A percentile compares a stretch with the other conserved stretches of the same genome.
Evolutionary conservation across 2,888 invertebrate genomes (phyloP).

Genomic region (Rhagium mordax): DNA sequence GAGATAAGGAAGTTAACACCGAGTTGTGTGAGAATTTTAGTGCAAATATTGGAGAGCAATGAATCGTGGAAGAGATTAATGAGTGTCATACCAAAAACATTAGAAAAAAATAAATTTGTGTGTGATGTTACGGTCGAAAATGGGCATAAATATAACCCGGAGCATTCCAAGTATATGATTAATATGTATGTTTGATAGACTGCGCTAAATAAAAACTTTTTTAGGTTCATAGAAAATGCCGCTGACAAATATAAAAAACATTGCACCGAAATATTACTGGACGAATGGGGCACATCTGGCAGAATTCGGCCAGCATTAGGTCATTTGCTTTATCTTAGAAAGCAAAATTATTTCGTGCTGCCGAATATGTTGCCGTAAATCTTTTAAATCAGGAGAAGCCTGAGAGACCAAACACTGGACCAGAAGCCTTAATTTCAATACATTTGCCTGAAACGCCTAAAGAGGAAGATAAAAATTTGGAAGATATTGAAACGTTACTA

Average conservation of each 20-base stretch:
- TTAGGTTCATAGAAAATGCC: constrained; percentile 79
- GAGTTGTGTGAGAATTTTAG: constrained; percentile 74
- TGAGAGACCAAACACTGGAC: constrained; percentile 77
- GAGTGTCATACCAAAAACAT: constrained; percentile 78
- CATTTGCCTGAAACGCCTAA: constrained; percentile 26
- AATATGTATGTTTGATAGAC: constrained; percentile 5
- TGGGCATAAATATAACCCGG: constrained; percentile 75
- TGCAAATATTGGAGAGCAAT: constrained; percentile 78
- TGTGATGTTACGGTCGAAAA: constrained; percentile 62
- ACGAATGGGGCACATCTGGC: constrained; percentile 91
- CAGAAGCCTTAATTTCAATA: constrained; percentile 72
- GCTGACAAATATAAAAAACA: constrained; percentile 71
- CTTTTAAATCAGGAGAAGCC: constrained; percentile 75
- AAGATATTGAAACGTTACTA: constrained; percentile 59
- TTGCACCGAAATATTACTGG: constrained; percentile 84
- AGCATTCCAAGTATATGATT: constrained; percentile 76
- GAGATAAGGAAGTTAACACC: constrained; percentile 82
- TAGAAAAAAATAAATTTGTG: constrained; percentile 67
- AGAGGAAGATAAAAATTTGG: constrained; percentile 73
- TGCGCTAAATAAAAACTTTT: constrained; percentile 45
- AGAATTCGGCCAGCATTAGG: constrained; percentile 81
- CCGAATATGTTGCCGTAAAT: constrained; percentile 81
- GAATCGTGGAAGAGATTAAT: constrained; percentile 85
- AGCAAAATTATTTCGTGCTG: constrained; percentile 82
- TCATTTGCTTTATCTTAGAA: constrained; percentile 77